phyloP scores from a whole-genome alignment of 2,797 vertebrate genomes.

The Acanthiza pusilla region DNA sequence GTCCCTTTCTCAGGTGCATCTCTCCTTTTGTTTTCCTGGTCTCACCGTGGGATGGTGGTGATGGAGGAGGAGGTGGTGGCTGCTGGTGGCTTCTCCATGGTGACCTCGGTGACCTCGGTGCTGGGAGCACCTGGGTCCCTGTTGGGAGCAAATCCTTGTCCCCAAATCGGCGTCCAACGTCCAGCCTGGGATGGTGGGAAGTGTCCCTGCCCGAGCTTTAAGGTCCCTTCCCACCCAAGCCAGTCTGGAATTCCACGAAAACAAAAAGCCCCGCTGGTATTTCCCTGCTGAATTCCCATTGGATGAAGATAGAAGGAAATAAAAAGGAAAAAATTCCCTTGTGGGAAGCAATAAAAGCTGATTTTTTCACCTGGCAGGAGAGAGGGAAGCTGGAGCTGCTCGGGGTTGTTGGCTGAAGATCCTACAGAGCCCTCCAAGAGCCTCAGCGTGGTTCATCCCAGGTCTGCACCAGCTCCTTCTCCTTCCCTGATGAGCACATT shows the following conservation, averaged over 20 bases:
- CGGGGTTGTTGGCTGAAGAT: background rate
- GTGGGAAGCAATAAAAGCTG: conserved; percentile 8
- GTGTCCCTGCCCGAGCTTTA: background rate
- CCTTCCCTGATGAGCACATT: background rate
- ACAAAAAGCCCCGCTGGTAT: background rate
- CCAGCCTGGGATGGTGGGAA: background rate
- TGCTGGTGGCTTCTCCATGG: background rate
- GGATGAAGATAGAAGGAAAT: background rate
- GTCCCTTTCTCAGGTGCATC: no score
- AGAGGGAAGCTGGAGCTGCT: background rate
- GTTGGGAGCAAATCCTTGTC: background rate
- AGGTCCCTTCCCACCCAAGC: background rate
- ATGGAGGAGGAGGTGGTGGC: background rate
- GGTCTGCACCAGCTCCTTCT: background rate
- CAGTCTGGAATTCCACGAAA: background rate
- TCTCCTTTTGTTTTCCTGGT: background rate
- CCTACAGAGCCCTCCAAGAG: background rate
- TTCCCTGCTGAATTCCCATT: background rate
- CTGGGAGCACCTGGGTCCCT: no score
- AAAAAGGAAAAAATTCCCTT: background rate
- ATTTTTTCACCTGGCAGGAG: conserved; percentile 26
- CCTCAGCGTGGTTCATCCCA: background rate
- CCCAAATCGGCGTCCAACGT: background rate
- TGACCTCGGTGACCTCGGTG: background rate
- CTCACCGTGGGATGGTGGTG: accelerated